These are phyloP conservation scores for Psittacula cyanocephala DNA, from an alignment of 2,113 vertebrate species.

Conservation along the genomic window DNA sequence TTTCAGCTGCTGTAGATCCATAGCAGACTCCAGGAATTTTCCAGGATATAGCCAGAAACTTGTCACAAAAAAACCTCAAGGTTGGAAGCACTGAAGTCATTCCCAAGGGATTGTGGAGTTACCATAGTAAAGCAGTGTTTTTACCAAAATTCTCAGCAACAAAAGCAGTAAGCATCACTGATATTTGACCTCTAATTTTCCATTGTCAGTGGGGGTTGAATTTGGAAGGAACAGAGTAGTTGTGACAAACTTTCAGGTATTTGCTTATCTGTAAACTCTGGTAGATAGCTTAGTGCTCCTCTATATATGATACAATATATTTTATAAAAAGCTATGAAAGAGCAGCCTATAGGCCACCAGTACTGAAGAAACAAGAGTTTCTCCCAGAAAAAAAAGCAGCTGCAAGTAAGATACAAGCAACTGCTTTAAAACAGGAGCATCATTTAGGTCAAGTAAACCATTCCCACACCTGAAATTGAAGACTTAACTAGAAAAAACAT, in stretches of 20 bases:
- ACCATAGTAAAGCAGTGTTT: constrained; percentile 33
- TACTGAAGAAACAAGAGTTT: background rate
- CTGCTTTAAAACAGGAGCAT: background rate
- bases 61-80: background rate
- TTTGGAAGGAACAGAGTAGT: background rate
- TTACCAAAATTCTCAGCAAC: constrained; percentile 19
- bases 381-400: background rate
- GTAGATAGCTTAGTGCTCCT: background rate
- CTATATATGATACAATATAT: background rate
- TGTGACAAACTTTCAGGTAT: background rate
- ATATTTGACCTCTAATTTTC: background rate
- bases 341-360: background rate
- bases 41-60: background rate
- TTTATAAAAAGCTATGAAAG: background rate
- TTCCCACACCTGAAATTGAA: background rate
- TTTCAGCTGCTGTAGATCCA: background rate
- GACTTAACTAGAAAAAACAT: background rate
- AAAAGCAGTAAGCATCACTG: background rate
- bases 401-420: background rate
- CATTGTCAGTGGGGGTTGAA: background rate
- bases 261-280: background rate
- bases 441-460: background rate
- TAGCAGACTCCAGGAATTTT: background rate
- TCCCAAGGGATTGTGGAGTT: background rate
- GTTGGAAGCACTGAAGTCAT: background rate